Percentiles rank a stretch among this genome's conserved stretches.
These are phyloP conservation scores for Trilocha varians DNA, from an alignment of 2,888 invertebrate genomes.

Conservation along the genomic window DNA sequence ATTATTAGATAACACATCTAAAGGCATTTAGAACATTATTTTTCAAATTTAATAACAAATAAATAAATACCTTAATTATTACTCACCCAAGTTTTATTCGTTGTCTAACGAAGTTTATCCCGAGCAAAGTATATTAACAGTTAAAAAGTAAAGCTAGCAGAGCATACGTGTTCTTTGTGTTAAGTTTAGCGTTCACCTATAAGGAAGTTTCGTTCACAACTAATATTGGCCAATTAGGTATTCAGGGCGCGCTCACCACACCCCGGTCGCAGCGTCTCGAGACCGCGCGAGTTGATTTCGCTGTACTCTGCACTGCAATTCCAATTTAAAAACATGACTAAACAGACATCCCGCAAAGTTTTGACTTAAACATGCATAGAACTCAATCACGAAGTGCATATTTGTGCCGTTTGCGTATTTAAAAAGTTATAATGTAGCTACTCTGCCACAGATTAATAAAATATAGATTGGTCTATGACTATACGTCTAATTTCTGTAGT, in stretches of 20 bases:
- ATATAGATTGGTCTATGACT: no score
- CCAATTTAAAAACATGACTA: slow-evolving; percentile 26
- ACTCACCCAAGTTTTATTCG: no score
- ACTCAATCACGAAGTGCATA: not conserved
- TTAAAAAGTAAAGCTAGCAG: slow-evolving; percentile 57
- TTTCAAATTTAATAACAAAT: no score
- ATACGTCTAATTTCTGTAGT: no score
- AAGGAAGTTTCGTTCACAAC: slow-evolving; percentile 61
- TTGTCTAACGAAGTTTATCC: no score
- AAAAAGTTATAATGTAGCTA: not conserved
- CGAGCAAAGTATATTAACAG: slow-evolving; percentile 40
- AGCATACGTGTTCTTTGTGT: slow-evolving; percentile 65
- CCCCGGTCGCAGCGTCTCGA: slow-evolving; percentile 48
- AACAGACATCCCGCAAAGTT: not conserved
- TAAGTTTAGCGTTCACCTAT: slow-evolving; percentile 62
- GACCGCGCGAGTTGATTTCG: slow-evolving; percentile 28
- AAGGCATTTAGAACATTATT: no score
- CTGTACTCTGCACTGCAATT: slow-evolving; percentile 28
- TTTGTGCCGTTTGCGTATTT: not conserved
- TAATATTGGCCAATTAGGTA: slow-evolving; percentile 72
- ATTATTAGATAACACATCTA: no score
- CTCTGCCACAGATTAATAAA: no score
- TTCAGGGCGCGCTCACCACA: slow-evolving; percentile 59
- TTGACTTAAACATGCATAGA: not conserved
- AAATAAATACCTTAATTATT: no score